These are phyloP conservation scores for Aplocera efformata DNA, from an alignment of 2,888 invertebrate species.

Conservation along the genomic window DNA sequence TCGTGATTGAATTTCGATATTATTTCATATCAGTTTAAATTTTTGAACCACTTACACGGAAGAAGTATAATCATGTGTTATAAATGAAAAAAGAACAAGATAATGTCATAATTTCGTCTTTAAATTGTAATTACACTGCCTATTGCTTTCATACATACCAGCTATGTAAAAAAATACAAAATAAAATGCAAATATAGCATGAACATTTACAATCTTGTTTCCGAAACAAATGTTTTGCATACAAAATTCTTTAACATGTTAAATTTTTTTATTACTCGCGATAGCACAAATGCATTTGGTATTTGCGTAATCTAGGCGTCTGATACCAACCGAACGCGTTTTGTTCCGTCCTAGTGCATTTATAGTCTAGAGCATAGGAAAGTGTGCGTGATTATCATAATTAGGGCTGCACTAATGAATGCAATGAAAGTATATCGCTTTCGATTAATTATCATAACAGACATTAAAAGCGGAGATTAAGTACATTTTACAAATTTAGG, in stretches of 20 bases:
- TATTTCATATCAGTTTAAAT: too few species aligned
- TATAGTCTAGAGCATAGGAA: slow-evolving; percentile 23
- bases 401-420: slow-evolving; percentile 24
- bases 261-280: slow-evolving; percentile 1
- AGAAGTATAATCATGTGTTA: too few species aligned
- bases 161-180: too few species aligned
- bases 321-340: slow-evolving; percentile 16
- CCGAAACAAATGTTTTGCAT: slow-evolving; percentile 13
- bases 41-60: too few species aligned
- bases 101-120: too few species aligned
- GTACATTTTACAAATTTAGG: too few species aligned
- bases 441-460: slow-evolving; percentile 23
- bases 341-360: slow-evolving; percentile 18
- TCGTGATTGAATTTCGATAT: too few species aligned
- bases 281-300: slow-evolving; percentile 9
- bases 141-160: too few species aligned
- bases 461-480: slow-evolving; percentile 24
- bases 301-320: slow-evolving; percentile 2
- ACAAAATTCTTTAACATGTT: not conserved
- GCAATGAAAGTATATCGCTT: slow-evolving; percentile 24
- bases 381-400: slow-evolving; percentile 22
- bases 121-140: too few species aligned
- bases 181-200: too few species aligned
- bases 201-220: slow-evolving; percentile 6
- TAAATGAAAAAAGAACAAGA: too few species aligned